Evolutionary conservation across 1,140 invertebrate genomes (phyloP).

Genomic region (Ips nitidus): DNA sequence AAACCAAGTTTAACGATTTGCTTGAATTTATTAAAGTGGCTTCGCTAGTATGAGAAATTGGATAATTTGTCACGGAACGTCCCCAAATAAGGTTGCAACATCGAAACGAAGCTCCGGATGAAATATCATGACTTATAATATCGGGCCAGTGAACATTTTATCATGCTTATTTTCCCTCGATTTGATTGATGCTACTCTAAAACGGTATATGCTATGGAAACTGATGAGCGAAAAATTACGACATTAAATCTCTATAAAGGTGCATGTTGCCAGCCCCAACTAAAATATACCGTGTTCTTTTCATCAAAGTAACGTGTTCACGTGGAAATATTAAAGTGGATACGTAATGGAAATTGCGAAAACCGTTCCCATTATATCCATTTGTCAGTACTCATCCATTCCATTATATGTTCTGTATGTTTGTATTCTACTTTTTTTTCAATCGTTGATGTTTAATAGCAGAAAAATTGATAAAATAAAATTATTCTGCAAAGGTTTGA

Average conservation of each 20-base stretch:
- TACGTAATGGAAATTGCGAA: too few relatives aligned
- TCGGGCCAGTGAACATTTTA: conserved; percentile 12
- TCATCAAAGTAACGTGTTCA: neutral
- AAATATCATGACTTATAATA: conserved; percentile 22
- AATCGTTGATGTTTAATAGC: too few relatives aligned
- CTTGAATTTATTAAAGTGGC: conserved; percentile 11
- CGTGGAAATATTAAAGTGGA: neutral
- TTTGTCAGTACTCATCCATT: too few relatives aligned
- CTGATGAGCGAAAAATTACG: conserved; percentile 15
- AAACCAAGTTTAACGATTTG: neutral
- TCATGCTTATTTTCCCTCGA: conserved; percentile 20
- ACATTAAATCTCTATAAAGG: conserved; percentile 15
- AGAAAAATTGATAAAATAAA: too few relatives aligned
- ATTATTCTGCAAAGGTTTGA: too few relatives aligned
- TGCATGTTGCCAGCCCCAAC: neutral
- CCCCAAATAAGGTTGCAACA: conserved; percentile 21
- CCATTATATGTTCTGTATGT: too few relatives aligned
- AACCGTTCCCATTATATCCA: too few relatives aligned
- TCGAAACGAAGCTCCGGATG: conserved; percentile 12
- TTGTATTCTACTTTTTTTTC: too few relatives aligned
- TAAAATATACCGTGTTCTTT: neutral
- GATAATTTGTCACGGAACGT: conserved; percentile 19
- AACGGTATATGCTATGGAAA: conserved; percentile 10
- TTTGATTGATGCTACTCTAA: conserved; percentile 15
- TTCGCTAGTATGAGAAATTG: conserved; percentile 23